A percentile compares a stretch with the other conserved stretches of the same genome.
Evolutionary conservation across 2,113 vertebrate species (phyloP).

Genomic region (Cinclus cinclus): DNA sequence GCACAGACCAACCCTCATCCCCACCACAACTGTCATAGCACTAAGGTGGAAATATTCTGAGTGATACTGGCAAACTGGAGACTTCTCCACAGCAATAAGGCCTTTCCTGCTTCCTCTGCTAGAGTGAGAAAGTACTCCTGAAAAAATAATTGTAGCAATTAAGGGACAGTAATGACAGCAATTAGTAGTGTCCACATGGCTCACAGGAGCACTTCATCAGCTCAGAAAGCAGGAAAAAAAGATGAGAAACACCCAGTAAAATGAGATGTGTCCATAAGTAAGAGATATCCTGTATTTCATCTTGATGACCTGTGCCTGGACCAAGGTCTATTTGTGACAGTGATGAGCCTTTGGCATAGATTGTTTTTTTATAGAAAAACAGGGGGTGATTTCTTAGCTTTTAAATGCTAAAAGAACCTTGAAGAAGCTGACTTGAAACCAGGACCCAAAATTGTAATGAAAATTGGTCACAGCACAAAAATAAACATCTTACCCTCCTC

Average conservation of each 20-base stretch:
- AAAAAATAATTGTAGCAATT: conserved; percentile 14
- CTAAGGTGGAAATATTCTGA: background rate
- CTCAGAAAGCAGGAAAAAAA: background rate
- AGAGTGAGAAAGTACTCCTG: background rate
- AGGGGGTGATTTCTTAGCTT: background rate
- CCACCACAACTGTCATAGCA: background rate
- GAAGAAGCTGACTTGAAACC: background rate
- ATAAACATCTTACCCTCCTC: background rate
- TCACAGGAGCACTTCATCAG: background rate
- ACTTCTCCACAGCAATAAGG: background rate
- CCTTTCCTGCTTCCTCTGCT: background rate
- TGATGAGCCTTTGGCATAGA: background rate
- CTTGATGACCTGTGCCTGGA: background rate
- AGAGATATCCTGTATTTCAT: background rate
- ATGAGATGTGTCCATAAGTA: background rate
- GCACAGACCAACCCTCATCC: background rate
- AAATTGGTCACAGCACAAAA: background rate
- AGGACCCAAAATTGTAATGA: background rate
- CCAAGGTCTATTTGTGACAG: background rate
- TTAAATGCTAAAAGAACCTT: background rate
- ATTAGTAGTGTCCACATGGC: conserved; percentile 17
- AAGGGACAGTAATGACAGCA: conserved; percentile 25
- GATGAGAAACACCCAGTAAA: background rate
- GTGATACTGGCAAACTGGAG: background rate
- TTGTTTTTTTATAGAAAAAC: background rate